phyloP scores from a whole-genome alignment of 2,888 invertebrate genomes.

The Diplazon laetatorius region DNA sequence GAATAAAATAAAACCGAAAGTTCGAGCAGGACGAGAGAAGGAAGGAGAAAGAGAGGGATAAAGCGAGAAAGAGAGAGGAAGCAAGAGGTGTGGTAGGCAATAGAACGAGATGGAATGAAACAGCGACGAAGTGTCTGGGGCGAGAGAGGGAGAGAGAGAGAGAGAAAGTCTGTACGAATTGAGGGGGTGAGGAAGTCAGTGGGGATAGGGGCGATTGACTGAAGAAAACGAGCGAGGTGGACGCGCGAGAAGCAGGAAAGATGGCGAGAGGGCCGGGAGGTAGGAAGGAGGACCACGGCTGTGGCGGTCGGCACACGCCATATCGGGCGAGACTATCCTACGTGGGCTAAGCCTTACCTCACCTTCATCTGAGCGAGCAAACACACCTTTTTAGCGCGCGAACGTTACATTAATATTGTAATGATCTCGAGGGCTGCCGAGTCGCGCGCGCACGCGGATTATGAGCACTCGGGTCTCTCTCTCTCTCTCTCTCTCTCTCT shows the following conservation, averaged over 20 bases:
- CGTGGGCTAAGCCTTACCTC: conserved; percentile 77
- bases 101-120: conserved; percentile 60
- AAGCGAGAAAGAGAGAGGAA: conserved; percentile 29
- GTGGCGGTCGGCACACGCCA: conserved; percentile 79
- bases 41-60: neutral
- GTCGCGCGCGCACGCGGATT: conserved; percentile 61
- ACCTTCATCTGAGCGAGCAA: conserved; percentile 75
- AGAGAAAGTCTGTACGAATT: conserved; percentile 58
- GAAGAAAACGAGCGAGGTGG: conserved; percentile 22
- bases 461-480: conserved; percentile 53
- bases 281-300: conserved; percentile 68
- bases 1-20: neutral
- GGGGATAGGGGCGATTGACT: conserved; percentile 65
- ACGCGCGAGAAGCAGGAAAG: conserved; percentile 25
- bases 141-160: conserved; percentile 43
- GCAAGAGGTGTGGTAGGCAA: conserved; percentile 24
- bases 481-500: conserved; percentile 45
- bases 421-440: conserved; percentile 71
- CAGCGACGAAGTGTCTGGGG: conserved; percentile 44
- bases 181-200: conserved; percentile 58
- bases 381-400: conserved; percentile 80
- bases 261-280: conserved; percentile 32
- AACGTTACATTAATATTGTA: conserved; percentile 81
- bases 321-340: conserved; percentile 81
- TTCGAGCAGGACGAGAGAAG: conserved; percentile 15